Conservation (phyloP, 2,888 invertebrate species). For the Teleogryllus oceanicus region DNA sequence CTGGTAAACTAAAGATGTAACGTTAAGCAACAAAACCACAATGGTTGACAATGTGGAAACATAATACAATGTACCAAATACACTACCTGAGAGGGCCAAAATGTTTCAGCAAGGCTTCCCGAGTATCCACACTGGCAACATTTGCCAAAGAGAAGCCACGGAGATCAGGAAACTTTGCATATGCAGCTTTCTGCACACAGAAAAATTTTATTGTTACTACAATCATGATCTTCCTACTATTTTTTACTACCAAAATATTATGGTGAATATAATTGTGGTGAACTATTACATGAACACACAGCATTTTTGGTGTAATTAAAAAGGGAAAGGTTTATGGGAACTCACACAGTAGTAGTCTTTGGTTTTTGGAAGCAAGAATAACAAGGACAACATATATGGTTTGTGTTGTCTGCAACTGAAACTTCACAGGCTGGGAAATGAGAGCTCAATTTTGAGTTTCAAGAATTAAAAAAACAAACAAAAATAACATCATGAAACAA, state of each 20-base stretch:
- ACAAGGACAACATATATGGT: no score
- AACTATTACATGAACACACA: neutral
- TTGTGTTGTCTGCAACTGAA: no score
- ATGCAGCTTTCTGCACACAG: slow-evolving; percentile 78
- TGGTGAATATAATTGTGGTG: neutral
- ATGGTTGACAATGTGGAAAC: slow-evolving; percentile 24
- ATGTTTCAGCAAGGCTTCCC: slow-evolving; percentile 77
- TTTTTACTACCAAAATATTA: neutral
- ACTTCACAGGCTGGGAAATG: no score
- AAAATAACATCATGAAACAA: no score
- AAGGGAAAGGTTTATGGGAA: no score
- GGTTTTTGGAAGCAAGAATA: no score
- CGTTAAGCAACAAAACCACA: neutral
- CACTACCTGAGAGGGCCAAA: slow-evolving; percentile 69
- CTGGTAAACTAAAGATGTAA: neutral
- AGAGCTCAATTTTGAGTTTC: no score
- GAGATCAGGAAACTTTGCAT: slow-evolving; percentile 84
- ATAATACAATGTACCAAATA: neutral
- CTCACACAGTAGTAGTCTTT: no score
- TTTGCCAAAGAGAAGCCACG: slow-evolving; percentile 85
- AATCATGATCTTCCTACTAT: neutral
- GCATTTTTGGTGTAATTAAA: no score
- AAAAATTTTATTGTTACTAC: neutral
- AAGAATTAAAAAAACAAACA: no score
- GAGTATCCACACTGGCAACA: slow-evolving; percentile 91